Evolutionary conservation across 2,113 vertebrate species (phyloP).

Genomic region (Dasyprocta punctata): DNA sequence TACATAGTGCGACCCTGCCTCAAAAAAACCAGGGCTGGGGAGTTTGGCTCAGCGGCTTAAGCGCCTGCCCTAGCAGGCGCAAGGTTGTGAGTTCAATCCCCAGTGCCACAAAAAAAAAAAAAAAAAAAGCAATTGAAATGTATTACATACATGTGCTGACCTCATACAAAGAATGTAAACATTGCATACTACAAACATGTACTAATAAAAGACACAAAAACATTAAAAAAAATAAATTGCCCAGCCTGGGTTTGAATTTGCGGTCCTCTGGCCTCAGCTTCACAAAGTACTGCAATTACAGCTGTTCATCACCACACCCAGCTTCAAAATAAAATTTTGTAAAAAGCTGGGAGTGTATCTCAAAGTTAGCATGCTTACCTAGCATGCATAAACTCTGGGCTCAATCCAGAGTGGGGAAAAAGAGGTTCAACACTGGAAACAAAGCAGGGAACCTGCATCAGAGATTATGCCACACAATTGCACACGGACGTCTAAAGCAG

Average conservation of each 20-base stretch:
- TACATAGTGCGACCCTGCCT: too few relatives aligned
- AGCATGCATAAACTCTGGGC: neutral
- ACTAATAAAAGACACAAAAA: neutral
- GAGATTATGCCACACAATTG: neutral
- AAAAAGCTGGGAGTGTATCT: neutral
- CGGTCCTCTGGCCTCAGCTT: neutral
- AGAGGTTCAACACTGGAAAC: neutral
- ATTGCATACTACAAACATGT: neutral
- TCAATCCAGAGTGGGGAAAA: neutral
- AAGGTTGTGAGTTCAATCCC: too few relatives aligned
- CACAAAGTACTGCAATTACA: neutral
- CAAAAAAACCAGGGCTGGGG: too few relatives aligned
- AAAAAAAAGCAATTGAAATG: too few relatives aligned
- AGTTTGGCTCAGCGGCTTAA: too few relatives aligned
- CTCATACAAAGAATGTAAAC: too few relatives aligned
- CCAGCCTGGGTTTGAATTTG: neutral
- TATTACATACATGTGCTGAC: too few relatives aligned
- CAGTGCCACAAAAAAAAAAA: too few relatives aligned
- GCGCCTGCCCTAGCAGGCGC: too few relatives aligned
- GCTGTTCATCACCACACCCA: neutral
- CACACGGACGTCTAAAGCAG: neutral
- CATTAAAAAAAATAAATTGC: neutral
- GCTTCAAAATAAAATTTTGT: neutral
- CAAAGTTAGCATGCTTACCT: neutral
- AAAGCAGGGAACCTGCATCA: neutral